phyloP scores from a whole-genome alignment of 2,888 invertebrate genomes.

The Fragum sueziense region DNA sequence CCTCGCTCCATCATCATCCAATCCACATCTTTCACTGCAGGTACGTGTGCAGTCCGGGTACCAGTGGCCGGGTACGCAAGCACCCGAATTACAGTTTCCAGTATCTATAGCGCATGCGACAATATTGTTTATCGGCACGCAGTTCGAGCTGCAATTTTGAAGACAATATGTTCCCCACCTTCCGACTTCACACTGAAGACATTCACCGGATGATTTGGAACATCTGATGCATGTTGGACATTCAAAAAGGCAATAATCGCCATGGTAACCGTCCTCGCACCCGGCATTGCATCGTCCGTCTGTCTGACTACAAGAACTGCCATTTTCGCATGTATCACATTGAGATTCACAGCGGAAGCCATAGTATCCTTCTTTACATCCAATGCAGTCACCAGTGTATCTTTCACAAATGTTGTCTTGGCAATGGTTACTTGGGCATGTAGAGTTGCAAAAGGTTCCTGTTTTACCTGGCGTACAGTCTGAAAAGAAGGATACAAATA shows the following conservation, averaged over 20 bases:
- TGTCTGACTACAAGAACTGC: slow-evolving; percentile 40
- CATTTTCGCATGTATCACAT: slow-evolving; percentile 33
- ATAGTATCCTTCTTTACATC: slow-evolving; percentile 39
- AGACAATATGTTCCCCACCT: slow-evolving; percentile 39
- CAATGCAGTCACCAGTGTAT: slow-evolving; percentile 35
- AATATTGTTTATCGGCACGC: slow-evolving; percentile 27
- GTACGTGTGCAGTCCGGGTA: slow-evolving; percentile 8
- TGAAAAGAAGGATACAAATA: too few species aligned
- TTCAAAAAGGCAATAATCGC: slow-evolving; percentile 27
- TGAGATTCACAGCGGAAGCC: slow-evolving; percentile 27
- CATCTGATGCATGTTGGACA: slow-evolving; percentile 49
- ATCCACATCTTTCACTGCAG: slow-evolving; percentile 39
- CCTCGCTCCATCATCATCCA: neutral
- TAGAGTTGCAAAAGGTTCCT: slow-evolving; percentile 26
- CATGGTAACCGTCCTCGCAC: slow-evolving; percentile 41
- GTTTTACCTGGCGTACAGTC: slow-evolving; percentile 35
- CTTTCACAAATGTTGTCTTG: slow-evolving; percentile 37
- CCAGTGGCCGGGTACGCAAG: slow-evolving; percentile 37
- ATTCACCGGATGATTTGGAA: slow-evolving; percentile 31
- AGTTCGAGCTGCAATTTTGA: slow-evolving; percentile 39
- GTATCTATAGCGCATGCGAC: slow-evolving; percentile 33
- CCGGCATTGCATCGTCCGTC: slow-evolving; percentile 49
- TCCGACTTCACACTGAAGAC: slow-evolving; percentile 34
- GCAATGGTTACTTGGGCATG: slow-evolving; percentile 40
- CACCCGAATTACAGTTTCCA: slow-evolving; percentile 38